phyloP scores from a whole-genome alignment of 2,797 vertebrate genomes.

The Protonibea diacanthus region DNA sequence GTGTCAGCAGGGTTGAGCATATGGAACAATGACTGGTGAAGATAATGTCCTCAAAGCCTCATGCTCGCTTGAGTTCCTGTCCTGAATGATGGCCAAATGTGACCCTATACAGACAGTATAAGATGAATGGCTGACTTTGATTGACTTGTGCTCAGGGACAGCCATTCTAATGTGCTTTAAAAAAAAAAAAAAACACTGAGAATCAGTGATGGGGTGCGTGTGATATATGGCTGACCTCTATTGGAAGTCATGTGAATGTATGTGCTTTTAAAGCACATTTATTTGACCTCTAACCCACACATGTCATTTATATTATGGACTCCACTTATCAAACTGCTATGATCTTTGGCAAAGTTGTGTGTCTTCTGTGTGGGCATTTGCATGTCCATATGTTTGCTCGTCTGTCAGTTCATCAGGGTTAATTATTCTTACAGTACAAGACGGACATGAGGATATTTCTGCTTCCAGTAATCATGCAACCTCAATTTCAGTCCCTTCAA shows the following conservation, averaged over 20 bases:
- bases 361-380: neutral
- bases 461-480: slow-evolving; percentile 4
- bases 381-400: neutral
- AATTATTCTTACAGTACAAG: neutral
- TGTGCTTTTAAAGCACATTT: slow-evolving; percentile 64
- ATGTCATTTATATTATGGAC: slow-evolving; percentile 28
- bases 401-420: neutral
- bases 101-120: slow-evolving; percentile 40
- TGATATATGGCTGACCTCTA: slow-evolving; percentile 71
- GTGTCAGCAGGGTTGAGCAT: slow-evolving; percentile 23
- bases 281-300: slow-evolving; percentile 59
- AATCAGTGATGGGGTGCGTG: slow-evolving; percentile 28
- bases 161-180: slow-evolving; percentile 14
- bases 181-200: slow-evolving; percentile 41
- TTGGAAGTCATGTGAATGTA: slow-evolving; percentile 61
- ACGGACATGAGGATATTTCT: neutral
- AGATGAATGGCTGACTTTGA: slow-evolving; percentile 63
- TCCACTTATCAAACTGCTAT: slow-evolving; percentile 31
- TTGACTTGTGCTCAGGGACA: slow-evolving; percentile 64
- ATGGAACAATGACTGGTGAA: slow-evolving; percentile 44
- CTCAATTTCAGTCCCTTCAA: slow-evolving; percentile 23
- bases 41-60: slow-evolving; percentile 52
- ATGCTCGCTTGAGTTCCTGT: slow-evolving; percentile 29
- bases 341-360: slow-evolving; percentile 20
- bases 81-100: slow-evolving; percentile 54